A percentile compares a stretch with the other conserved stretches of the same genome.
Evolutionary conservation across 2,113 vertebrate species (phyloP).

Genomic region (Micronycteris hirsuta): DNA sequence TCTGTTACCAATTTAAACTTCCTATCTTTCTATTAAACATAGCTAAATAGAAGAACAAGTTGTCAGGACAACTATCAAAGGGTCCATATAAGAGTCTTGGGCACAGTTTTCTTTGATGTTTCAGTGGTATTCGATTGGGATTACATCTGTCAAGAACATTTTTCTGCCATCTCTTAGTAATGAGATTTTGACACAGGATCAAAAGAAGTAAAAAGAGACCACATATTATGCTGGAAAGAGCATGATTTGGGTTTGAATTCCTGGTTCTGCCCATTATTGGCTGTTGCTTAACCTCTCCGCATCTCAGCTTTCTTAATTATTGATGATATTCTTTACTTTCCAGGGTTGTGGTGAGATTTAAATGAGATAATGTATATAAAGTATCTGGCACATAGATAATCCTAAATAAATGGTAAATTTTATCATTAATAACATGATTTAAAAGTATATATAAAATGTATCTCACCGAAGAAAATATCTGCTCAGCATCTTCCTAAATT

Average conservation of each 20-base stretch:
- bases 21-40: neutral
- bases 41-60: neutral
- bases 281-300: neutral
- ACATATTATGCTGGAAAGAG: neutral
- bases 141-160: neutral
- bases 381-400: neutral
- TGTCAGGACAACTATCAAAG: neutral
- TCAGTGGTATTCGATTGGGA: neutral
- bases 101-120: slow-evolving; percentile 14
- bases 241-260: neutral
- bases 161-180: slow-evolving; percentile 6
- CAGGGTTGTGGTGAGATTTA: neutral
- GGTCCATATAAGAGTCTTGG: neutral
- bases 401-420: neutral
- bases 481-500: neutral
- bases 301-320: slow-evolving; percentile 19
- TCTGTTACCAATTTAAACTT: slow-evolving; percentile 14
- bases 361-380: neutral
- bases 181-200: neutral
- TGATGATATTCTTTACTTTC: neutral
- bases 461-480: neutral
- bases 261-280: neutral
- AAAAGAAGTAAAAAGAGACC: slow-evolving; percentile 20
- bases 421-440: neutral
- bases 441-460: slow-evolving; percentile 15